A percentile compares a stretch with the other conserved stretches of the same genome.
Conservation (phyloP, 1,140 invertebrate species). For the Drosophila biarmipes region DNA sequence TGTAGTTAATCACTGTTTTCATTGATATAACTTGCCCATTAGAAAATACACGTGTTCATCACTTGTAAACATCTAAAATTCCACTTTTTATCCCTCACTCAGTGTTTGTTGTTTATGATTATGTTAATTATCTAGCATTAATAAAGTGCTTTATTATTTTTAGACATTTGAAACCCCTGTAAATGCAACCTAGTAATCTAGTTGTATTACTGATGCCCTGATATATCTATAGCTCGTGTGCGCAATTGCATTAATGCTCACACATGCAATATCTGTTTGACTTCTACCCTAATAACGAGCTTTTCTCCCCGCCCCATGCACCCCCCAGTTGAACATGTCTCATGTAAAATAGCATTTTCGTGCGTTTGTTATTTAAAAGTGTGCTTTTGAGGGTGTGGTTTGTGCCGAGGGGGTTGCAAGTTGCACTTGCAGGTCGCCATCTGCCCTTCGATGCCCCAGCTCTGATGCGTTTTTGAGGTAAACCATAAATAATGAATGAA, state of each 20-base stretch:
- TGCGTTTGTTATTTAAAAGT: conserved; percentile 83
- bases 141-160: background rate
- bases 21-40: no score
- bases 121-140: background rate
- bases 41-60: no score
- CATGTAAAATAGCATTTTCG: conserved; percentile 75
- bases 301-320: background rate
- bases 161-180: background rate
- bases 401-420: conserved; percentile 1
- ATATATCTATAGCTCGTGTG: conserved; percentile 8
- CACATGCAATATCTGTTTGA: conserved; percentile 34
- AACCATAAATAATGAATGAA: conserved; percentile 83
- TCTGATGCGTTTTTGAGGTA: conserved; percentile 79
- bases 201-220: conserved; percentile 19
- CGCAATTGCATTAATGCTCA: conserved; percentile 22
- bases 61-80: background rate
- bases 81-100: background rate
- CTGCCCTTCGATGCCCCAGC: conserved; percentile 15
- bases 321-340: conserved; percentile 28
- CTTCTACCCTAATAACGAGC: conserved; percentile 28
- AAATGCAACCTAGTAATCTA: background rate
- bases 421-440: conserved; percentile 16
- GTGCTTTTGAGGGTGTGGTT: conserved; percentile 18
- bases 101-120: background rate
- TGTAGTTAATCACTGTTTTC: no score